Evolutionary conservation across 2,888 invertebrate species (phyloP), one percentile per base, ranked within the genome.

Genomic region (Mallateleia sp.): DNA sequence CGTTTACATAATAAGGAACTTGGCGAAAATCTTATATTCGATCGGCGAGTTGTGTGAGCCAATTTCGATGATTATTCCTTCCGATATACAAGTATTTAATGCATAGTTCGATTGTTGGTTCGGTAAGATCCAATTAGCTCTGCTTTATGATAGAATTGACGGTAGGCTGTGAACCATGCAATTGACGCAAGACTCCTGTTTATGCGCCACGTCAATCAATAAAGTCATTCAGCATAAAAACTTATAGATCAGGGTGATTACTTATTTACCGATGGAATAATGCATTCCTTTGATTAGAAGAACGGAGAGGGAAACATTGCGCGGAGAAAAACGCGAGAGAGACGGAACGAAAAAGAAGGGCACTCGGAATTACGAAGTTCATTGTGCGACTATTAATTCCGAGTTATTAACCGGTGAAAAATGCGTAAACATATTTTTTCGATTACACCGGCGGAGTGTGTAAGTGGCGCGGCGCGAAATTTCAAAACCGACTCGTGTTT

Each of bases 121-220:
- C 62, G 28, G 45, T 77, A 81, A 84, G 78, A 88, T 87, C 81
- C 74, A 88, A 88, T 88, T 88, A 88, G 81, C 74, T 74, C 32
- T 15, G 81, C 84, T 88, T 84, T 80, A 78, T 88, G 84, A 87
- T 81, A 84, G 83, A 84, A 87, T 80, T 84, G 69, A 83, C 79
- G 87, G 75, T 54, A 82, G 42, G 75, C 79, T 79, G 78, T 74
- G 82, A 83, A 75, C 69, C 87, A 75, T 79, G 82, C 79, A 69
- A 82, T 83, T 82, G 78, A 79, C 86, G 81, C 81, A 52, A 66
- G 75, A 62, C 69, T 64, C 50, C 45, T 80, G 67, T 82, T 86
- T 78, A 82, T 78, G 50, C 62, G 11, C 69, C n/a, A 66, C 72
- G 72, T 81, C 67, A 78, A 82, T 86, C 86, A 78, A 86, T 82